Percentiles rank a stretch among this genome's conserved stretches.
phyloP scores from a whole-genome alignment of 2,888 invertebrate genomes.

The Polyommatus icarus region DNA sequence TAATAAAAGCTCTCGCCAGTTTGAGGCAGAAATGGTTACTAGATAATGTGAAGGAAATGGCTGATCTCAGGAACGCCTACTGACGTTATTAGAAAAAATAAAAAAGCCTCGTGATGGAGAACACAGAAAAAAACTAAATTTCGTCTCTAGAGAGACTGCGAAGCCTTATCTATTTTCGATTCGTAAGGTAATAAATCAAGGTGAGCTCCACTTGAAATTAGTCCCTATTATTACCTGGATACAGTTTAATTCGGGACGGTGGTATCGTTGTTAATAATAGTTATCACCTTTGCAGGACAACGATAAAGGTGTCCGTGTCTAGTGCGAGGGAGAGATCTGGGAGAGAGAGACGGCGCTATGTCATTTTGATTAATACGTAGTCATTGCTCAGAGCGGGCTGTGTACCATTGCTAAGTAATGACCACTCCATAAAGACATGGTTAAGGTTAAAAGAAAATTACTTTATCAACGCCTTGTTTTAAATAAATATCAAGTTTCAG shows the following conservation, averaged over 20 bases:
- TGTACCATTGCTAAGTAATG: conserved; percentile 81
- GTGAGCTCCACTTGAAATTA: conserved; percentile 36
- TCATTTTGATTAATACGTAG: conserved; percentile 80
- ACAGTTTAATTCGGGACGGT: conserved; percentile 39
- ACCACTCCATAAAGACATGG: conserved; percentile 81
- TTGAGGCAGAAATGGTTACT: conserved; percentile 71
- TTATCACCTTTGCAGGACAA: conserved; percentile 58
- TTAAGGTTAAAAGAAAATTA: conserved; percentile 81
- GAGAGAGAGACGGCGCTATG: conserved; percentile 72
- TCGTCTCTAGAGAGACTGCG: conserved; percentile 79
- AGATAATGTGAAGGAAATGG: conserved; percentile 77
- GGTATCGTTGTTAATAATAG: conserved; percentile 38
- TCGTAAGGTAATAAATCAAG: conserved; percentile 49
- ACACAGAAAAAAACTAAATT: conserved; percentile 75
- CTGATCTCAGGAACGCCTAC: conserved; percentile 68
- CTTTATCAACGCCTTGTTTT: conserved; percentile 81
- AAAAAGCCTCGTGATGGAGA: conserved; percentile 73
- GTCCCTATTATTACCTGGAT: conserved; percentile 33
- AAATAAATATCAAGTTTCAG: conserved; percentile 81
- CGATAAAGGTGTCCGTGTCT: conserved; percentile 68
- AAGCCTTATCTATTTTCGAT: conserved; percentile 58
- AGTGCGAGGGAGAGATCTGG: conserved; percentile 61
- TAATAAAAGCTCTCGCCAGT: conserved; percentile 18
- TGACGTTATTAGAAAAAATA: conserved; percentile 73
- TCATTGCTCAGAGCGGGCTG: conserved; percentile 80